Evolutionary conservation across 2,797 vertebrate species (phyloP).

Genomic region (Natrix natrix): DNA sequence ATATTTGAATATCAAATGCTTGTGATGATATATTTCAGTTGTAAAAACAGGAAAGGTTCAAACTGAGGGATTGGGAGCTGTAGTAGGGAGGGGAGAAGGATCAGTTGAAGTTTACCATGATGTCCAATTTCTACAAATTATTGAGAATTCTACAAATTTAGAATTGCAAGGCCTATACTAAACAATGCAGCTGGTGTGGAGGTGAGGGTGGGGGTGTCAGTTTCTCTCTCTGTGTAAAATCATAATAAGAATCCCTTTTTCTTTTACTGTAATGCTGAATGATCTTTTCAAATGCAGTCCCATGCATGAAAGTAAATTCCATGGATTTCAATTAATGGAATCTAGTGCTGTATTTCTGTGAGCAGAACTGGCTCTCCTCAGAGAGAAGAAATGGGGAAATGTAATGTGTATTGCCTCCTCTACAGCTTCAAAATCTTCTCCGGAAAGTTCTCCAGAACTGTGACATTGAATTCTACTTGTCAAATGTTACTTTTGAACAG

Average conservation of each 20-base stretch:
- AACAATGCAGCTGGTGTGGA: neutral
- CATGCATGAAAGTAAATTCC: neutral
- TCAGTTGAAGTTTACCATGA: neutral
- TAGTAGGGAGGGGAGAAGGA: neutral
- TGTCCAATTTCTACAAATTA: neutral
- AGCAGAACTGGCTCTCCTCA: neutral
- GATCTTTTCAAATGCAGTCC: neutral
- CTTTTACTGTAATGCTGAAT: neutral
- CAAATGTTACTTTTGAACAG: neutral
- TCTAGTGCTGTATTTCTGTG: neutral
- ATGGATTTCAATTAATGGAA: neutral
- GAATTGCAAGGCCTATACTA: neutral
- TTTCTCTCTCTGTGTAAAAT: neutral
- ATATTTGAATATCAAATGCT: neutral
- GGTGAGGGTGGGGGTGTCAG: too few relatives aligned
- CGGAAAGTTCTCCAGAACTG: neutral
- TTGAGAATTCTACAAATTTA: neutral
- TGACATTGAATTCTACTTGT: neutral
- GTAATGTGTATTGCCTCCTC: neutral
- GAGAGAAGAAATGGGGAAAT: neutral
- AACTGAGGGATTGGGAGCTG: neutral
- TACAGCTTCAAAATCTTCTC: neutral
- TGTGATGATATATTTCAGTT: neutral
- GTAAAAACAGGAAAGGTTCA: neutral
- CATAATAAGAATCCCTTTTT: neutral